Evolutionary conservation across 2,888 invertebrate genomes (phyloP).

Genomic region (Ennomos erosarius): DNA sequence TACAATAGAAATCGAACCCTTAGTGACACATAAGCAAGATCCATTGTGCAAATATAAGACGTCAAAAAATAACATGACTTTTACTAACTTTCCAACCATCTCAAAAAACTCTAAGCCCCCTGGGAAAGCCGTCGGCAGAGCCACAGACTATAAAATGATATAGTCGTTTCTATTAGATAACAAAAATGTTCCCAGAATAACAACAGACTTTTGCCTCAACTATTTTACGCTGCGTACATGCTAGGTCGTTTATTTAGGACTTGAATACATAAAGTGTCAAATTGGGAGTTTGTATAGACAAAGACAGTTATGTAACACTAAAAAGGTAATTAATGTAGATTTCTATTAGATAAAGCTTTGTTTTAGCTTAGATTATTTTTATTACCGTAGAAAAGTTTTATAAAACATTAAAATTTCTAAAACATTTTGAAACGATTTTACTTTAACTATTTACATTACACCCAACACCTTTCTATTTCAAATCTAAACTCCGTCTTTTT

Average conservation of each 20-base stretch:
- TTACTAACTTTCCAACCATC: neutral
- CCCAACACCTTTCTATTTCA: too few relatives aligned
- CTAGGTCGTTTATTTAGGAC: conserved; percentile 10
- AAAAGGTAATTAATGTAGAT: neutral
- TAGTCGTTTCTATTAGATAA: neutral
- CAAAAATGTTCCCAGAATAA: conserved; percentile 7
- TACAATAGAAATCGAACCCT: conserved; percentile 3
- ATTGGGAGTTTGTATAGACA: neutral
- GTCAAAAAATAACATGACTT: neutral
- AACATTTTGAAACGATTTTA: too few relatives aligned
- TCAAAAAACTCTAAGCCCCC: neutral
- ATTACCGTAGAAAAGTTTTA: too few relatives aligned
- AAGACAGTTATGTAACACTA: neutral
- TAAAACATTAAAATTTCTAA: too few relatives aligned
- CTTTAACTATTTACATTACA: too few relatives aligned
- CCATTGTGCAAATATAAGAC: too few relatives aligned
- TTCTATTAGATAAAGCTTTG: neutral
- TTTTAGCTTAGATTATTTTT: neutral
- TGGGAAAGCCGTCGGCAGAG: neutral
- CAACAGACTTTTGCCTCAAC: conserved; percentile 7
- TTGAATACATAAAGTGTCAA: conserved; percentile 4
- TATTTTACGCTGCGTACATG: neutral
- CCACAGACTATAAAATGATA: neutral
- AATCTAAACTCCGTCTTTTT: too few relatives aligned
- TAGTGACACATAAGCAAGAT: too few relatives aligned